Evolutionary conservation across 2,888 invertebrate genomes (phyloP).

Genomic region (Parascotia fuliginaria): DNA sequence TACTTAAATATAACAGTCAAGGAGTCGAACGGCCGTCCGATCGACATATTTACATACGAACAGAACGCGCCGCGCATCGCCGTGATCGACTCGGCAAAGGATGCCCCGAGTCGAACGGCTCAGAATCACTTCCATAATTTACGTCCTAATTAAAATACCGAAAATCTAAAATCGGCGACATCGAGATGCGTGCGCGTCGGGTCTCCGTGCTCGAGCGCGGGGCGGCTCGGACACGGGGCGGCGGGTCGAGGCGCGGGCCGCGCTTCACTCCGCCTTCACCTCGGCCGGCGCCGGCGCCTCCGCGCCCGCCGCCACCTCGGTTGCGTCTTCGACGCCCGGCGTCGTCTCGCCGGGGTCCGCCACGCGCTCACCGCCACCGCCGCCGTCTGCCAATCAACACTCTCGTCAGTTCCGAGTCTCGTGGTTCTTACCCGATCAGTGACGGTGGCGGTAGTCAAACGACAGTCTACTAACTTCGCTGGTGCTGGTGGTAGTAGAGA

Average conservation of each 20-base stretch:
- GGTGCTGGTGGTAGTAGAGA: conserved; percentile 79
- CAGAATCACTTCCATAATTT: conserved; percentile 82
- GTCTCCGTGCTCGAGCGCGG: conserved; percentile 32
- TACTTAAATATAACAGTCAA: conserved; percentile 83
- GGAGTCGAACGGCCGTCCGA: conserved; percentile 74
- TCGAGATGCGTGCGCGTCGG: conserved; percentile 34
- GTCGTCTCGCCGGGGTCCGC: conserved; percentile 54
- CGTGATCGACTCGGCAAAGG: conserved; percentile 43
- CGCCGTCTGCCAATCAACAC: conserved; percentile 53
- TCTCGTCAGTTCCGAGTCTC: conserved; percentile 28
- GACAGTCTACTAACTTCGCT: conserved; percentile 72
- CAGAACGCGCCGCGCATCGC: conserved; percentile 61
- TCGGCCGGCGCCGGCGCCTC: conserved; percentile 54
- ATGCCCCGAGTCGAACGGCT: conserved; percentile 66
- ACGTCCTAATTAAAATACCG: conserved; percentile 81
- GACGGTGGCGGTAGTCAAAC: conserved; percentile 11
- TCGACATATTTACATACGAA: conserved; percentile 79
- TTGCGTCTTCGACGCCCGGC: conserved; percentile 52
- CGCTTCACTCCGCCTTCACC: conserved; percentile 57
- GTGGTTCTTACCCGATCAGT: conserved; percentile 11
- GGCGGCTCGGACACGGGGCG: conserved; percentile 34
- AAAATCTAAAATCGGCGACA: conserved; percentile 65
- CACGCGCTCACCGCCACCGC: conserved; percentile 63
- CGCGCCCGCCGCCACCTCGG: conserved; percentile 50
- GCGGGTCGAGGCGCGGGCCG: conserved; percentile 48